These are phyloP conservation scores for Venustaconcha ellipsiformis DNA, from an alignment of 1,140 invertebrate species.

Conservation along the genomic window DNA sequence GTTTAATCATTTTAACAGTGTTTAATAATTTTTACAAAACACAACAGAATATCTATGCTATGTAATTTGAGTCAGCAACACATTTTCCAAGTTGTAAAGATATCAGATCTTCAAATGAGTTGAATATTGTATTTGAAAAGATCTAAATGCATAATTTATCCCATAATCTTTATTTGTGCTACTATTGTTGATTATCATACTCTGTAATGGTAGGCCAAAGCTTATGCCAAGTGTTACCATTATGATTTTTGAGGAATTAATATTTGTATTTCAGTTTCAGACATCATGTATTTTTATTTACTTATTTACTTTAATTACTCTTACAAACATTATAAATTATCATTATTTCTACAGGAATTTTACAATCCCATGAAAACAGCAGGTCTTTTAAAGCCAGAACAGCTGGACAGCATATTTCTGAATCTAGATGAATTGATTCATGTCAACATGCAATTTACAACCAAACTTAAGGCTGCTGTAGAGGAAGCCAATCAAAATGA, in stretches of 20 bases:
- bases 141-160: too few species aligned
- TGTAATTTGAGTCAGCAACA: too few species aligned
- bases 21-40: too few species aligned
- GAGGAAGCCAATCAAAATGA: constrained; percentile 84
- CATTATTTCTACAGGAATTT: constrained; percentile 82
- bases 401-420: constrained; percentile 89
- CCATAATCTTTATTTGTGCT: too few species aligned
- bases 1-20: too few species aligned
- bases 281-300: neutral
- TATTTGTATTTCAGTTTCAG: neutral
- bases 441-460: constrained; percentile 87
- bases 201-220: neutral
- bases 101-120: too few species aligned
- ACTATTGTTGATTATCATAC: neutral
- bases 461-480: constrained; percentile 87
- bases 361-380: constrained; percentile 93
- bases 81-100: too few species aligned
- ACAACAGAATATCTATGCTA: too few species aligned
- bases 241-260: neutral
- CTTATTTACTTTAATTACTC: neutral
- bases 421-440: constrained; percentile 93
- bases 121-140: too few species aligned
- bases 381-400: constrained; percentile 74
- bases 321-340: neutral
- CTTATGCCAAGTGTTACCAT: neutral